phyloP scores from a whole-genome alignment of 2,797 vertebrate species.

The Phrynocephalus guinanensis region DNA sequence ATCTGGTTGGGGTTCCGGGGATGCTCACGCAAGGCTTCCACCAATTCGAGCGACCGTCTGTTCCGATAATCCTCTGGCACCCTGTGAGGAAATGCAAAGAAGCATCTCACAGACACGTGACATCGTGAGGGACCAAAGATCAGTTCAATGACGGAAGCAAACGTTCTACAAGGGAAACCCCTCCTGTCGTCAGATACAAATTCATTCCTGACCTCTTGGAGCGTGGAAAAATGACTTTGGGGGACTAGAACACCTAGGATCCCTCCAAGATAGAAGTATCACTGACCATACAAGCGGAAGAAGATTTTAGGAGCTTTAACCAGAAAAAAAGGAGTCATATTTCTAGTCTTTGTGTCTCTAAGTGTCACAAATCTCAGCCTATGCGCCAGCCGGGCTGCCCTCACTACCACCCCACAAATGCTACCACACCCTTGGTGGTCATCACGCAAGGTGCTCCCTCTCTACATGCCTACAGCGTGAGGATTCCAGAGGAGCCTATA shows the following conservation, averaged over 20 bases:
- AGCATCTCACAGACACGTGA: not conserved
- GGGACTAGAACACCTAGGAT: too few species aligned
- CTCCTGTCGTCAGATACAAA: not conserved
- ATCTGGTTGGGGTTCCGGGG: slow-evolving; percentile 86
- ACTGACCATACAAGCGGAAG: too few species aligned
- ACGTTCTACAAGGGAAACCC: not conserved
- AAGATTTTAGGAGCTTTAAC: not conserved
- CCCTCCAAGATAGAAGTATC: too few species aligned
- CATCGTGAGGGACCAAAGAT: not conserved
- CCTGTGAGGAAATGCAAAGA: slow-evolving; percentile 70
- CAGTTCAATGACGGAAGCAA: slow-evolving; percentile 20
- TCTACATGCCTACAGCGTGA: not conserved
- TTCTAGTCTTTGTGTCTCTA: too few species aligned
- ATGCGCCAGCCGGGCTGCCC: not conserved
- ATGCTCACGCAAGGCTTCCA: slow-evolving; percentile 92
- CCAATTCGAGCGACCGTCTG: slow-evolving; percentile 90
- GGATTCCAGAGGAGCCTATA: not conserved
- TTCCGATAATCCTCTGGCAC: slow-evolving; percentile 89
- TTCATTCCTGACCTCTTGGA: too few species aligned
- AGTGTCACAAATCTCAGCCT: not conserved
- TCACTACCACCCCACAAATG: not conserved
- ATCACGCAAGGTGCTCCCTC: too few species aligned
- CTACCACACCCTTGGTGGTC: not conserved
- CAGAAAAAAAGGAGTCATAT: not conserved
- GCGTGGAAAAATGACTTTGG: too few species aligned